These are phyloP conservation scores for Heliconius ethilla DNA, from an alignment of 2,888 invertebrate genomes.

Conservation along the genomic window DNA sequence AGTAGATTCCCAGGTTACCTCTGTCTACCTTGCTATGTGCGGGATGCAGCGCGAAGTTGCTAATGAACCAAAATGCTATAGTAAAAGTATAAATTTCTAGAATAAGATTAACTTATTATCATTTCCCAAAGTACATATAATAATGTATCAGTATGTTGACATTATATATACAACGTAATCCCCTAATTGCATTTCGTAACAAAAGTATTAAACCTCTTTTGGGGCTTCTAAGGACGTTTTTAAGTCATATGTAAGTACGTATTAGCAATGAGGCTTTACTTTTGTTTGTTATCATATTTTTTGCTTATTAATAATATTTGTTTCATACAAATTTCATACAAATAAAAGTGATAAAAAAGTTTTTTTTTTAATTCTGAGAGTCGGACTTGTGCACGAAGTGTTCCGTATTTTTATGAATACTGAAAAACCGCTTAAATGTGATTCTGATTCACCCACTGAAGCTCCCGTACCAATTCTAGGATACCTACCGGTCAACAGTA, in stretches of 20 bases:
- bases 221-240: constrained; percentile 30
- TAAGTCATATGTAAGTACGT: constrained; percentile 19
- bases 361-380: too few species aligned
- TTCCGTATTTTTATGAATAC: too few species aligned
- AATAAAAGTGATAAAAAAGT: too few species aligned
- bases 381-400: too few species aligned
- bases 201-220: constrained; percentile 39
- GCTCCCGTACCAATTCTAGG: too few species aligned
- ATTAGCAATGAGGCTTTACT: constrained; percentile 10
- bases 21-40: background rate
- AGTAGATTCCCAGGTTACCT: background rate
- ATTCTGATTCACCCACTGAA: too few species aligned
- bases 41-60: background rate
- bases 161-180: constrained; percentile 19
- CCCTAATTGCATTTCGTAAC: constrained; percentile 32
- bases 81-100: background rate
- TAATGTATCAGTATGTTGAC: background rate
- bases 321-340: too few species aligned
- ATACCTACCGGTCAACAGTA: too few species aligned
- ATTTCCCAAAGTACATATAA: background rate
- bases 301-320: background rate
- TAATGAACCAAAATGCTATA: background rate
- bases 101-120: background rate
- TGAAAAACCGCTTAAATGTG: too few species aligned
- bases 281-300: constrained; percentile 18